A percentile compares a stretch with the other conserved stretches of the same genome.
Conservation (phyloP, 2,888 invertebrate genomes). For the Dimorphilus gyrociliatus region DNA sequence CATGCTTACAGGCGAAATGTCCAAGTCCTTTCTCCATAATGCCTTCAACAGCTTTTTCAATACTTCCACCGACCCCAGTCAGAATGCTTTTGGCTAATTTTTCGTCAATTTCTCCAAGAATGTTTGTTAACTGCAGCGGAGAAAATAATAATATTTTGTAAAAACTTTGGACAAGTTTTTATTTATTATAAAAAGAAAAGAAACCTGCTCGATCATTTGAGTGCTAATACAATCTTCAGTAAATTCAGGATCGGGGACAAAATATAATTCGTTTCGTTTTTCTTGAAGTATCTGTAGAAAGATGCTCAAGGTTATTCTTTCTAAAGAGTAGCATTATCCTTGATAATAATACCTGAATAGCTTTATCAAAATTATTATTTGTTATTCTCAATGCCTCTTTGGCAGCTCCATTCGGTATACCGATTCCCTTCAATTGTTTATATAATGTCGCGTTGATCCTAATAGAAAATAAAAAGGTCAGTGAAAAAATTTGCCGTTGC, state of each 20-base stretch:
- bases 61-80: too few relatives aligned
- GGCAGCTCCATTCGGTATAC: constrained; percentile 47
- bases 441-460: constrained; percentile 25
- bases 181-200: not conserved
- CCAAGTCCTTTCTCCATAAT: too few relatives aligned
- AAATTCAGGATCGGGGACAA: constrained; percentile 29
- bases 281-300: constrained; percentile 43
- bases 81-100: too few relatives aligned
- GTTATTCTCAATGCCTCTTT: constrained; percentile 47
- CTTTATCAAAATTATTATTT: constrained; percentile 53
- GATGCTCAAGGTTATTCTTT: too few relatives aligned
- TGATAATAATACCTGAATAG: constrained; percentile 43
- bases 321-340: too few relatives aligned
- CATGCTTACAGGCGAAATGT: too few relatives aligned
- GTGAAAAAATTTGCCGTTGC: not conserved
- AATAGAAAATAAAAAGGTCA: constrained; percentile 6
- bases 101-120: too few relatives aligned
- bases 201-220: constrained; percentile 24
- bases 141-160: too few relatives aligned
- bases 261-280: constrained; percentile 43
- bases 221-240: constrained; percentile 12
- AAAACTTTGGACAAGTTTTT: too few relatives aligned
- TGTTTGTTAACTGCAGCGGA: too few relatives aligned
- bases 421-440: constrained; percentile 44
- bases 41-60: too few relatives aligned